Conservation (phyloP, 2,888 invertebrate species). For the Gymnocheta viridis region DNA sequence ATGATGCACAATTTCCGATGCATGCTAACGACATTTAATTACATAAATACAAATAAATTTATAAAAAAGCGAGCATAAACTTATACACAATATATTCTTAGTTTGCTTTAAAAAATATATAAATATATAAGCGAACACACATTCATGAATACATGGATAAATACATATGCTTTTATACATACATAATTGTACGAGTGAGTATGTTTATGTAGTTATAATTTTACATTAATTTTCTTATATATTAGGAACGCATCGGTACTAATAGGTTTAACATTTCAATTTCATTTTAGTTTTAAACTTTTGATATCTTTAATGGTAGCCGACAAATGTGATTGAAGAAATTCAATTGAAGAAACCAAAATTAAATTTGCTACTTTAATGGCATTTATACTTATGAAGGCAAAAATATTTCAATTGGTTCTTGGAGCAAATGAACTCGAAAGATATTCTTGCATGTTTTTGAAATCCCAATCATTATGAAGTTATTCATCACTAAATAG, state of each 20-base stretch:
- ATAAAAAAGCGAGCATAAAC: neutral
- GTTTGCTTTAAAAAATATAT: neutral
- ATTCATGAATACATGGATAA: no score
- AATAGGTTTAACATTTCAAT: neutral
- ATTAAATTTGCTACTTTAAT: neutral
- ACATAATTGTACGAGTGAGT: neutral
- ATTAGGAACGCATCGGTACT: neutral
- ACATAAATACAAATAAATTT: slow-evolving; percentile 11
- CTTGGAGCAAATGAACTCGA: neutral
- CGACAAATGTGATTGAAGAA: neutral
- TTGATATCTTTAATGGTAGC: neutral
- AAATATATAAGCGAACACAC: neutral
- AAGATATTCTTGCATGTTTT: no score
- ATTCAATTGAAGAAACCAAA: neutral
- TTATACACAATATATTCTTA: slow-evolving; percentile 17
- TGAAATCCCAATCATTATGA: no score
- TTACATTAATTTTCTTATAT: slow-evolving; percentile 24
- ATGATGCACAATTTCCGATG: neutral
- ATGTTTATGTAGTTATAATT: neutral
- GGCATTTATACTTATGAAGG: neutral
- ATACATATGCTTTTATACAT: no score
- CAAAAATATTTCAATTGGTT: neutral
- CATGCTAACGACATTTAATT: neutral
- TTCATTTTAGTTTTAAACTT: neutral
- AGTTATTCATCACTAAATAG: no score